Evolutionary conservation across 2,888 invertebrate genomes (phyloP), one percentile per base, ranked within the genome.

Genomic region (Rutpela maculata): DNA sequence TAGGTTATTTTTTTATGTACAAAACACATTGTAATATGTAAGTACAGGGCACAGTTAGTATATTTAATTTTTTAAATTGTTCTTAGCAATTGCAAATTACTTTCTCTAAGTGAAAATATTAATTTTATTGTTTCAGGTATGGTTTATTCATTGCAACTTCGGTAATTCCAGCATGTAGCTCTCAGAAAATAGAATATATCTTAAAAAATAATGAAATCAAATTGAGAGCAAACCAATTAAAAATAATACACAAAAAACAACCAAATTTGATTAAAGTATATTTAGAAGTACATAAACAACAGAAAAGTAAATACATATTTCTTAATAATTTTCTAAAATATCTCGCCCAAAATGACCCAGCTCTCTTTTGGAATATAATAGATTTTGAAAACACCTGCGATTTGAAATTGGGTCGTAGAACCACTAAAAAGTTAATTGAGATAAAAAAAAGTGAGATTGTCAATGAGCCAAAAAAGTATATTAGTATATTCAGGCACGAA

Each of bases 341-440:
- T 38, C 3, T 69, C 1, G 59, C 69, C 1, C 57, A 69, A 57
- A 57, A 12, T 12, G 22, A 69, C 59, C 57, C 69, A 3, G 19
- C 11, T 10, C 35, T 57, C 10, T 69, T 69, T 31, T 69, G 57
- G 57, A 35, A 69, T 11, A 18, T 69, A 38, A 7, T 69, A 18
- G 57, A 35, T 10, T n/a, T 12, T 50, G 31, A 69, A 19, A n/a
- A 59, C 15, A 31, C 59, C 0, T 12, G 3, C 18, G 5, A 57
- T 18, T 31, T 69, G n/a, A 69, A 59, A 69, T 38, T 69, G 19
- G 69, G 69, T 18, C 69, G 69, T 18, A 69, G 69, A 57, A 69
- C 57, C 19, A 69, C 69, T 1, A 69, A 69, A 59, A 57, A 38
- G 17, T 17, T 59, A 15, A 35, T 69, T 12, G n/a, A 11, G 17